Base-by-base conservation (phyloP, 2,797 vertebrate species). In the Meda fulgida region DNA sequence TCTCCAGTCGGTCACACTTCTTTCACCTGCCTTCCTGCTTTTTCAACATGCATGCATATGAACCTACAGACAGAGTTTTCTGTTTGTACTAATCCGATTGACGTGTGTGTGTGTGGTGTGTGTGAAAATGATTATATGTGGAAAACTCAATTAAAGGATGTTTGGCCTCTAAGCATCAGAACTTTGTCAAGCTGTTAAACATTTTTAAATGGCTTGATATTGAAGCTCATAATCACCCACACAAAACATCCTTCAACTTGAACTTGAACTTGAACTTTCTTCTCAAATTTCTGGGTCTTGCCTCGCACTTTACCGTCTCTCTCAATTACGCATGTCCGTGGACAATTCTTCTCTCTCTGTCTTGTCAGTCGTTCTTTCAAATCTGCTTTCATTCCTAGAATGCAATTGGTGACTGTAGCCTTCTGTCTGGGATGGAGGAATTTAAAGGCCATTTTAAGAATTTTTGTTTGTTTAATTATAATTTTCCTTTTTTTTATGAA, bases 371-470 rank as follows among this genome's bases (percentile, higher is more conserved):
- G 75, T 40, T 75, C 71, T 77, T 40, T 31, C 86, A 87, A 36
- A 86, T 69, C 34, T 34, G 80, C 83, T 77, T 80, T 81, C 82
- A 80, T 88, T 86, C 63, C 75, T 86, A 84, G 76, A 84, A 87
- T 88, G 87, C 66, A 58, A 66, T 77, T 78, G 29, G 51, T 84
- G 72, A 81, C 31, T 78, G 36, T 80, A 84, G 38, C 31, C 38
- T 40, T 87, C 76, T 85, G 38, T 72, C 55, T 85, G 46, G 79
- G 29, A 79, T 55, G 8, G 34, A 60, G 78, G 29, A 81, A 84
- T 89, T 80, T 83, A 26, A 85, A 60, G 36, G 10, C 75, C 79
- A 34, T 19, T 53, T 14, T 29, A 21, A 58, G 16, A 13, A 4
- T 10, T n/a, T 19, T 81, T 31, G 60, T 70, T 60, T 84, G n/a